Conservation (phyloP, 2,888 invertebrate species). For the Cantharis rustica region DNA sequence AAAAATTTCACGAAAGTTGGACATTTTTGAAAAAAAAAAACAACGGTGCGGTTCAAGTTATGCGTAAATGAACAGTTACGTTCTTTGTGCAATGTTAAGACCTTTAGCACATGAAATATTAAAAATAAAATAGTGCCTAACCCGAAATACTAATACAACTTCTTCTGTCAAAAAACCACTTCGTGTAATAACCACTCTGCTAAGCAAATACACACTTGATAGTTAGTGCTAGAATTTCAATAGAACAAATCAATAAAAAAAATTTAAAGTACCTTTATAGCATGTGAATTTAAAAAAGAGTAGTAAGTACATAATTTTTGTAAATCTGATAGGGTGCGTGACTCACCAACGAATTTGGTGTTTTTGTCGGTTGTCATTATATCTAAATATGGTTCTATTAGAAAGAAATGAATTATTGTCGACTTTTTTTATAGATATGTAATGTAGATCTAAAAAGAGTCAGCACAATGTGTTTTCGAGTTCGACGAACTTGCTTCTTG, state of each 20-base stretch:
- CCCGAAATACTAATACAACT: no score
- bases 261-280: not conserved
- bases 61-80: no score
- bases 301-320: not conserved
- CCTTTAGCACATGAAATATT: no score
- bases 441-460: not conserved
- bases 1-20: no score
- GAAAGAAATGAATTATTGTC: not conserved
- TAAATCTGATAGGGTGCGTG: slow-evolving; percentile 2
- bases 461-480: not conserved
- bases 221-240: not conserved
- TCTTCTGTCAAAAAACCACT: no score
- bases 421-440: not conserved
- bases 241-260: not conserved
- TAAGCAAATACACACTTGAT: not conserved
- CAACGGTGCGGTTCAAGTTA: no score
- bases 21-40: no score
- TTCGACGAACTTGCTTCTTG: not conserved
- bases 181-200: no score
- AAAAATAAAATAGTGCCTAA: no score
- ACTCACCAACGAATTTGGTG: not conserved
- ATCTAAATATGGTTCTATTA: slow-evolving; percentile 2
- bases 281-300: not conserved
- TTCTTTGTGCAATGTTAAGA: no score
- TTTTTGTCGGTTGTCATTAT: slow-evolving; percentile 3